Evolutionary conservation across 2,797 vertebrate genomes (phyloP).

Genomic region (Neopelma chrysocephalum): DNA sequence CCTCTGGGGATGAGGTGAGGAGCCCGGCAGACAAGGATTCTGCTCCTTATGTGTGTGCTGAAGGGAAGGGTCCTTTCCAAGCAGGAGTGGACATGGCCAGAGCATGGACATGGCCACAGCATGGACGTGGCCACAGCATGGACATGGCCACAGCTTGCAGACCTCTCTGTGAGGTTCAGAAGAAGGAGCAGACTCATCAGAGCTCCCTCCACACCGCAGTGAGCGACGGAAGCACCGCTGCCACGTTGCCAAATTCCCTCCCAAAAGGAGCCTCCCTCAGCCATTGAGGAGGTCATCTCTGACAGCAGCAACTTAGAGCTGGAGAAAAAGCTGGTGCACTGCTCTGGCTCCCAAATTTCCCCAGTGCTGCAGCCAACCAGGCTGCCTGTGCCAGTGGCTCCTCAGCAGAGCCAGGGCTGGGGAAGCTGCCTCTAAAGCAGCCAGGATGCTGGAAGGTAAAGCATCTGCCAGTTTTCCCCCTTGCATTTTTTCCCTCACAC

Average conservation of each 20-base stretch:
- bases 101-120: not conserved
- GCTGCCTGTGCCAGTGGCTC: not conserved
- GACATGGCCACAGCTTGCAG: not conserved
- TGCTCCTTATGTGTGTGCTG: not conserved
- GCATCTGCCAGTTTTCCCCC: not conserved
- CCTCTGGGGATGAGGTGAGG: not conserved
- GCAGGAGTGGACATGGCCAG: not conserved
- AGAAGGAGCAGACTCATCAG: not conserved
- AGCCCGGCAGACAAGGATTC: not conserved
- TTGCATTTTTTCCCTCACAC: not conserved
- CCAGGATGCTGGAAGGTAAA: not conserved
- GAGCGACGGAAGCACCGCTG: not conserved
- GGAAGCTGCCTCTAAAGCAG: not conserved
- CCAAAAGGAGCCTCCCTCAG: not conserved
- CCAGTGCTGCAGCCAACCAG: not conserved
- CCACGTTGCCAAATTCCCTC: accelerated
- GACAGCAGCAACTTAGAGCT: not conserved
- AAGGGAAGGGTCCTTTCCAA: not conserved
- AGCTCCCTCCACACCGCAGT: not conserved
- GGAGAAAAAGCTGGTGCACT: not conserved
- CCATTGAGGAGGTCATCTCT: not conserved
- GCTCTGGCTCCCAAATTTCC: not conserved
- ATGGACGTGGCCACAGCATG: no score
- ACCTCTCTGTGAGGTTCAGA: not conserved
- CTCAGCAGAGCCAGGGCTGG: not conserved